Evolutionary conservation across 2,888 invertebrate genomes (phyloP).

Genomic region (Loripinus fragilis): DNA sequence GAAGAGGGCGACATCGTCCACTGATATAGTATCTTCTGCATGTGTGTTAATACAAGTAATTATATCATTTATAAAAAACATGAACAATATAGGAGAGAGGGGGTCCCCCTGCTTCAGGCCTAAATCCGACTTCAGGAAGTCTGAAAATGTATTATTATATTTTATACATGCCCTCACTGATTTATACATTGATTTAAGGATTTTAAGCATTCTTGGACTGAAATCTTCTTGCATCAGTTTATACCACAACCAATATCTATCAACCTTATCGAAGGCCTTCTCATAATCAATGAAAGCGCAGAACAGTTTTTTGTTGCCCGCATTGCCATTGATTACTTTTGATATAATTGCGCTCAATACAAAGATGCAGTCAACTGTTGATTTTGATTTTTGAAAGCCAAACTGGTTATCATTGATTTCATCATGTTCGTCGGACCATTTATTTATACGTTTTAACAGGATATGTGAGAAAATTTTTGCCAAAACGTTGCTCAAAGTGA

Average conservation of each 20-base stretch:
- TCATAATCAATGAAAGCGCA: conserved; percentile 6
- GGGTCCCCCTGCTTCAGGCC: conserved; percentile 8
- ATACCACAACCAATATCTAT: conserved; percentile 13
- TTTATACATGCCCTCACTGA: conserved; percentile 8
- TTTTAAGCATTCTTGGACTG: conserved; percentile 9
- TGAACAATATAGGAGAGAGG: not conserved
- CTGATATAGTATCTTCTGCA: not conserved
- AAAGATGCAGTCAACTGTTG: conserved; percentile 23
- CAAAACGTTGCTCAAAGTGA: no score
- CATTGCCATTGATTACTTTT: not conserved
- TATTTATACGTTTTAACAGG: not conserved
- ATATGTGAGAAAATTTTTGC: conserved; percentile 3
- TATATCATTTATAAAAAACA: conserved; percentile 12
- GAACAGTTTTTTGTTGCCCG: not conserved
- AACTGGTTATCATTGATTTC: conserved; percentile 4
- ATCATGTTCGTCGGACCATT: conserved; percentile 1
- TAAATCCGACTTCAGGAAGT: not conserved
- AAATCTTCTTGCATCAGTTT: conserved; percentile 13
- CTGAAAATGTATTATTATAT: conserved; percentile 1
- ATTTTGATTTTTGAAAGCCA: conserved; percentile 10
- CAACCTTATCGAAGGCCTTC: conserved; percentile 7
- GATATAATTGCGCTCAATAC: not conserved
- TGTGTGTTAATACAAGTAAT: not conserved
- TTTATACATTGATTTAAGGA: conserved; percentile 8
- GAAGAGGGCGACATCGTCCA: not conserved